phyloP scores from a whole-genome alignment of 2,113 vertebrate species.

The Neomonachus schauinslandi region DNA sequence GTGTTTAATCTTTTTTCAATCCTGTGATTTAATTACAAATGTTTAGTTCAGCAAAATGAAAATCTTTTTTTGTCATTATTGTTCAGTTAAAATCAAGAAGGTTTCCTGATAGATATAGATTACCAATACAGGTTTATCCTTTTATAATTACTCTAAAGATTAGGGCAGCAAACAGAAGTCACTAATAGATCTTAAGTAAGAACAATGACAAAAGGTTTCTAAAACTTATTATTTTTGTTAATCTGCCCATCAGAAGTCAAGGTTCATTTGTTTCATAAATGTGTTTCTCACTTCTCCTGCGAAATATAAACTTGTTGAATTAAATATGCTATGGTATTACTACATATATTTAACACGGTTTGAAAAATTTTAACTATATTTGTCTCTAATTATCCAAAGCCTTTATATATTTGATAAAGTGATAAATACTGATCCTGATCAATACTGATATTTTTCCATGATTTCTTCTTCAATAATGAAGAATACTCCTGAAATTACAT shows the following conservation, averaged over 20 bases:
- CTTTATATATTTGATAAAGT: background rate
- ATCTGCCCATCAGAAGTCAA: constrained; percentile 62
- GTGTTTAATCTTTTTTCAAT: constrained; percentile 81
- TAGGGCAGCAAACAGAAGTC: constrained; percentile 75
- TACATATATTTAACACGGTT: background rate
- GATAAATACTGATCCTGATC: background rate
- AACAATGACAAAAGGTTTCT: constrained; percentile 78
- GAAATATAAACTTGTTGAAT: background rate
- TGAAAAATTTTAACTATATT: background rate
- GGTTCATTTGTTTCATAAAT: constrained; percentile 56
- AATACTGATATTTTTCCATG: constrained; percentile 56
- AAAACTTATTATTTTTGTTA: constrained; percentile 78
- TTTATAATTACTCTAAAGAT: constrained; percentile 85
- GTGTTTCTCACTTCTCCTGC: constrained; percentile 7
- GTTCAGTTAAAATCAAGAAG: constrained; percentile 85
- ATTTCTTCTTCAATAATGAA: constrained; percentile 49
- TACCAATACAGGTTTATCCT: constrained; percentile 84
- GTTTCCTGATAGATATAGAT: constrained; percentile 83
- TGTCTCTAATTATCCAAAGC: background rate
- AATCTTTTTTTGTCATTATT: constrained; percentile 81
- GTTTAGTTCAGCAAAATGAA: constrained; percentile 82
- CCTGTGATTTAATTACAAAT: constrained; percentile 83
- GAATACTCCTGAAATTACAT: constrained; percentile 61
- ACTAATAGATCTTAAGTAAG: constrained; percentile 78
- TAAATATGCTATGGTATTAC: background rate